A percentile compares a stretch with the other conserved stretches of the same genome.
Evolutionary conservation across 2,797 vertebrate species (phyloP).

Genomic region (Gadopsis marmoratus): DNA sequence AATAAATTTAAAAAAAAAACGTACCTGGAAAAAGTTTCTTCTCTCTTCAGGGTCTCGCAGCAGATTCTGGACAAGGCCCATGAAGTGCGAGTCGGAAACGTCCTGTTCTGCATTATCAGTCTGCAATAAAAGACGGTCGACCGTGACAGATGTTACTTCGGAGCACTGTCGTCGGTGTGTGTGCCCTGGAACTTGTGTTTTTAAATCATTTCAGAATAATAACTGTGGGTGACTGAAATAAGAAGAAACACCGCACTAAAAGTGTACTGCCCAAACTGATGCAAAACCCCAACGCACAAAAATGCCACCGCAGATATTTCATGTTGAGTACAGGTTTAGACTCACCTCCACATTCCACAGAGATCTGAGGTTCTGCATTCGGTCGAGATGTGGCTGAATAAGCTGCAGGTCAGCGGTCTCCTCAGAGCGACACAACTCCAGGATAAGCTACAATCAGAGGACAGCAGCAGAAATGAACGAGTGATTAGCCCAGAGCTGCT

Average conservation of each 20-base stretch:
- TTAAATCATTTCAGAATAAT: not conserved
- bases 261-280: not conserved
- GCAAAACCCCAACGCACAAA: not conserved
- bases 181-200: not conserved
- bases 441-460: conserved; percentile 72
- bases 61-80: conserved; percentile 80
- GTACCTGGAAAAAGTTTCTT: conserved; percentile 77
- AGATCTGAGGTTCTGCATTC: conserved; percentile 76
- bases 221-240: not conserved
- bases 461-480: conserved; percentile 8
- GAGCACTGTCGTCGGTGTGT: not conserved
- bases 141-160: not conserved
- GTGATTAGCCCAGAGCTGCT: not conserved
- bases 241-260: not conserved
- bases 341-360: conserved; percentile 75
- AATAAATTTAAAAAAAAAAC: no score
- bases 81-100: conserved; percentile 81
- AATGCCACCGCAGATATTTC: not conserved
- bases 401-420: conserved; percentile 68
- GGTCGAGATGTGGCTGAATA: conserved; percentile 81
- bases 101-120: conserved; percentile 67
- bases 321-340: not conserved
- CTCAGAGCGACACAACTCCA: conserved; percentile 79
- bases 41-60: conserved; percentile 76
- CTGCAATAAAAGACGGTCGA: conserved; percentile 34